These are phyloP conservation scores for Limnephilus marmoratus DNA, from an alignment of 2,888 invertebrate species.

Conservation along the genomic window DNA sequence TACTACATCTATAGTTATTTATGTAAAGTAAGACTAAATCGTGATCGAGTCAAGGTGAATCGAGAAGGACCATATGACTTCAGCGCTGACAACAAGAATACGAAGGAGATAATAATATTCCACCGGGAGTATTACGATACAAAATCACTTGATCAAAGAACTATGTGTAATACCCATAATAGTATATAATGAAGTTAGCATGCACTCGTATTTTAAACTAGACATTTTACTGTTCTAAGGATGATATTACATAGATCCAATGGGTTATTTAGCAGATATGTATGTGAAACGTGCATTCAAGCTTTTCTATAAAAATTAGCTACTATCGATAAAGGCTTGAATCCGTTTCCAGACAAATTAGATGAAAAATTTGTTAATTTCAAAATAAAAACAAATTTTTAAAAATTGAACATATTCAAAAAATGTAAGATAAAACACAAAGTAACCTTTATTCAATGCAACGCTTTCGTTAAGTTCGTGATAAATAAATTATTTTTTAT, in stretches of 20 bases:
- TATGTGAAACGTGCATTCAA: no score
- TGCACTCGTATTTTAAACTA: not conserved
- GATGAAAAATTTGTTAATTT: no score
- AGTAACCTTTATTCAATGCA: no score
- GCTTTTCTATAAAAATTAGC: no score
- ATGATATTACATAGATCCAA: not conserved
- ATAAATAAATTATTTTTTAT: no score
- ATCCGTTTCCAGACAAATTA: no score
- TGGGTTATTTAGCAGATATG: no score
- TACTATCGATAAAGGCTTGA: no score
- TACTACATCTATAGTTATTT: not conserved
- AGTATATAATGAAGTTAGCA: not conserved
- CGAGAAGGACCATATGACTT: conserved; percentile 16
- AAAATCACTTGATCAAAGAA: not conserved
- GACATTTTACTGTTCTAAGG: not conserved
- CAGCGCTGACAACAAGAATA: not conserved
- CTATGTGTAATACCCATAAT: not conserved
- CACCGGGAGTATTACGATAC: not conserved
- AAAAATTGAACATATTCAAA: no score
- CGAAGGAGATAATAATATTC: not conserved
- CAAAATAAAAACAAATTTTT: no score
- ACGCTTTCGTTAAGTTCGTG: no score
- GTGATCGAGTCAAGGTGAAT: conserved; percentile 58
- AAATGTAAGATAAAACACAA: no score
- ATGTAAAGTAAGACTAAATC: conserved; percentile 44